A percentile compares a stretch with the other conserved stretches of the same genome.
Evolutionary conservation across 2,113 vertebrate genomes (phyloP).

Genomic region (Crocuta crocuta): DNA sequence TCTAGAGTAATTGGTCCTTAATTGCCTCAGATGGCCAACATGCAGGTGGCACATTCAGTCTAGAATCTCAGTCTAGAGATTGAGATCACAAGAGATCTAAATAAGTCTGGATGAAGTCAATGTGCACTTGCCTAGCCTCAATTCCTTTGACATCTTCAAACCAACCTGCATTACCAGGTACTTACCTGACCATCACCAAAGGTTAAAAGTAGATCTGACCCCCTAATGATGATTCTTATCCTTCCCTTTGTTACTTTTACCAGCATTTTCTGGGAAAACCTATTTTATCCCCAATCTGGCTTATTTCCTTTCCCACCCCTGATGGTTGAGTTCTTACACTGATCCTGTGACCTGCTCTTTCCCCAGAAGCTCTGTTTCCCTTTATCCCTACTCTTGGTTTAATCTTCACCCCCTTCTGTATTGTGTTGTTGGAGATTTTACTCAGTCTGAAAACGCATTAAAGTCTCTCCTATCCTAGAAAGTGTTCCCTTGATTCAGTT

Average conservation of each 20-base stretch:
- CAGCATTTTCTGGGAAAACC: neutral
- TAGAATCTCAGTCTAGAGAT: neutral
- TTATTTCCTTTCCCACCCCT: neutral
- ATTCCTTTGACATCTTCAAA: neutral
- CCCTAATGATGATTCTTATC: neutral
- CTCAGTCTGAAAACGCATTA: neutral
- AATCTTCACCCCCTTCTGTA: neutral
- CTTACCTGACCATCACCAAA: neutral
- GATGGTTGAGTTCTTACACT: neutral
- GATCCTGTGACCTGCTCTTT: neutral
- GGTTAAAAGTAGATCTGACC: neutral
- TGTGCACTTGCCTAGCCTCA: neutral
- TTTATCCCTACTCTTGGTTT: neutral
- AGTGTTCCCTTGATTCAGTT: neutral
- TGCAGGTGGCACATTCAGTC: neutral
- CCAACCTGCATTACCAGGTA: neutral
- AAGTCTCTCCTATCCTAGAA: neutral
- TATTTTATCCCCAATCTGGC: neutral
- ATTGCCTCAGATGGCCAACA: neutral
- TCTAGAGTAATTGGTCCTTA: neutral
- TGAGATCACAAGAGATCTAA: neutral
- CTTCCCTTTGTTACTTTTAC: neutral
- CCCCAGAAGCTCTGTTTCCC: neutral
- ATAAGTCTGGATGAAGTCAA: neutral
- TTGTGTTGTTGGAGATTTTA: neutral